Evolutionary conservation across 2,113 vertebrate genomes (phyloP).

Genomic region (Greenwoodochromis staneri): DNA sequence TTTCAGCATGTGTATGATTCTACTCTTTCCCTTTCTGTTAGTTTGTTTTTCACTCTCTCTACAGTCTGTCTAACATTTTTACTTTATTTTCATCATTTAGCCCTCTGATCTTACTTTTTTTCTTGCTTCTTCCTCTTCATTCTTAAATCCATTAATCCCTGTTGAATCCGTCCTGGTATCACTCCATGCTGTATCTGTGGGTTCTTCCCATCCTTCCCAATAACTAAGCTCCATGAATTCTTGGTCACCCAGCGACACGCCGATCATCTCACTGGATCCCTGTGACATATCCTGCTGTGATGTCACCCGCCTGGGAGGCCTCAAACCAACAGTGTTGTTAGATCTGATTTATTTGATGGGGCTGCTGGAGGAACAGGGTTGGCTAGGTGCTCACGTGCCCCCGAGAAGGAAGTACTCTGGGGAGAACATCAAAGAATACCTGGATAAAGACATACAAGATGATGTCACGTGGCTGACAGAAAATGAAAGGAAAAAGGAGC

Average conservation of each 20-base stretch:
- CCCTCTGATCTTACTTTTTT: slow-evolving; percentile 51
- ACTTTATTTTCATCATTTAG: slow-evolving; percentile 45
- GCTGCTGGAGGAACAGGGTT: slow-evolving; percentile 70
- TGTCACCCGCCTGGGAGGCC: slow-evolving; percentile 59
- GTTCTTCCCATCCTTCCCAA: slow-evolving; percentile 57
- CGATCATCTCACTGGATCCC: slow-evolving; percentile 73
- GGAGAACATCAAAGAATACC: slow-evolving; percentile 17
- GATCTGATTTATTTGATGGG: slow-evolving; percentile 75
- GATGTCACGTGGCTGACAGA: slow-evolving; percentile 21
- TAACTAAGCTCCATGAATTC: slow-evolving; percentile 82
- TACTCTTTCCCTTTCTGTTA: slow-evolving; percentile 20
- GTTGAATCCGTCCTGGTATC: slow-evolving; percentile 53
- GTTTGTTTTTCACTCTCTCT: slow-evolving; percentile 25
- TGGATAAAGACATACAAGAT: slow-evolving; percentile 55
- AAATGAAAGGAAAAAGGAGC: slow-evolving; percentile 28
- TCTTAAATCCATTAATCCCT: slow-evolving; percentile 51
- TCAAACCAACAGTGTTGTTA: slow-evolving; percentile 68
- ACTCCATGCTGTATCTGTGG: slow-evolving; percentile 66
- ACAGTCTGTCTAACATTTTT: slow-evolving; percentile 39
- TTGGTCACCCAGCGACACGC: slow-evolving; percentile 81
- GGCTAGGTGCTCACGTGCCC: not conserved
- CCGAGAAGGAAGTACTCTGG: slow-evolving; percentile 34
- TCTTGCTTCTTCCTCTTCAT: slow-evolving; percentile 45
- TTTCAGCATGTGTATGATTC: slow-evolving; percentile 34
- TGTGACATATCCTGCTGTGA: slow-evolving; percentile 64